Evolutionary conservation across 2,888 invertebrate genomes (phyloP).

Genomic region (Caenorhabditis sinica): DNA sequence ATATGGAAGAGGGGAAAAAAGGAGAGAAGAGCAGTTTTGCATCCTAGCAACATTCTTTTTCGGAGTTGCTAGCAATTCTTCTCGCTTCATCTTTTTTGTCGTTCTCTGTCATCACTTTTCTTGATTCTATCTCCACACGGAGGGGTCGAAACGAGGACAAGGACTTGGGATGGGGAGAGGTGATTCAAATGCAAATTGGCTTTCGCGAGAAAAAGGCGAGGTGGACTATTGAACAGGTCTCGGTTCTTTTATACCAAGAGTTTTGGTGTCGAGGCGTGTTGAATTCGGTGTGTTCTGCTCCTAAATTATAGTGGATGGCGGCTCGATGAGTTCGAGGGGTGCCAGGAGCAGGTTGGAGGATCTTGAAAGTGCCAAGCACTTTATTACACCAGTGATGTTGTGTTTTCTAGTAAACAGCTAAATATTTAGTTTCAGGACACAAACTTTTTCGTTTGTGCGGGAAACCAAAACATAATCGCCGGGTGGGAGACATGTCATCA

Average conservation of each 20-base stretch:
- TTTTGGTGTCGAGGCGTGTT: not conserved
- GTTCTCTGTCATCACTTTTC: constrained; percentile 22
- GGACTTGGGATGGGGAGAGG: not conserved
- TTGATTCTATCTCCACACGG: constrained; percentile 25
- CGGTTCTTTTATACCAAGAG: constrained; percentile 14
- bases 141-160: constrained; percentile 47
- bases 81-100: constrained; percentile 6
- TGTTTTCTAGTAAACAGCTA: constrained; percentile 17
- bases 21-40: not conserved
- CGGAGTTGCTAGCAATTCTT: not conserved
- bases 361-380: constrained; percentile 48
- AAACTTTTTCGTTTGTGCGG: not conserved
- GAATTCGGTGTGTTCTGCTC: constrained; percentile 33
- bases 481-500: not conserved
- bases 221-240: constrained; percentile 19
- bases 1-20: not conserved
- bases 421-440: constrained; percentile 13
- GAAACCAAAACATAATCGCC: constrained; percentile 42
- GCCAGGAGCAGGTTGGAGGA: constrained; percentile 27
- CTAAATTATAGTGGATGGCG: constrained; percentile 30
- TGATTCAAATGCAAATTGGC: constrained; percentile 55
- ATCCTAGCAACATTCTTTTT: constrained; percentile 40
- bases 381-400: constrained; percentile 30
- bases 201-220: constrained; percentile 1
- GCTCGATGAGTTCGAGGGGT: constrained; percentile 15